Percentiles rank a stretch among this genome's conserved stretches.
Conservation (phyloP, 2,113 vertebrate genomes). For the Hippotragus niger region DNA sequence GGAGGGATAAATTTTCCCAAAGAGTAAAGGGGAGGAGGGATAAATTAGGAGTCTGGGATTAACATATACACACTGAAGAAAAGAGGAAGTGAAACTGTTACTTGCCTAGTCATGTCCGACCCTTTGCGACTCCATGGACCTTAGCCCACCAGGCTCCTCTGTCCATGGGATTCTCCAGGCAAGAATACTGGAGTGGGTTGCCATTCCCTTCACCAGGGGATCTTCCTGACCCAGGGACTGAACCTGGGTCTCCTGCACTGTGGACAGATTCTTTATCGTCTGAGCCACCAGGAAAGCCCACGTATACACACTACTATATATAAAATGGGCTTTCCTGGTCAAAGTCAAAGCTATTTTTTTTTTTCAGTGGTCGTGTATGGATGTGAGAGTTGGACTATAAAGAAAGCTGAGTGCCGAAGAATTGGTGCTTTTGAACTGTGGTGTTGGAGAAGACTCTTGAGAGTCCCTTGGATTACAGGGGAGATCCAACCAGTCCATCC, state of each 20-base stretch:
- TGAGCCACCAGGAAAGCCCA: not conserved
- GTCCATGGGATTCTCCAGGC: not conserved
- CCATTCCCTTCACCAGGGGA: not conserved
- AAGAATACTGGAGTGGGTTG: not conserved
- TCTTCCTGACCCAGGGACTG: not conserved
- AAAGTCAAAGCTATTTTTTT: not conserved
- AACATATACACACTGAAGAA: not conserved
- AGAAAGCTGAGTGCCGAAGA: fast-evolving
- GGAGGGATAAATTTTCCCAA: not conserved
- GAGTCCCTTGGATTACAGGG: not conserved
- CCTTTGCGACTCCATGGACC: not conserved
- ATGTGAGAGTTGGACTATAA: not conserved
- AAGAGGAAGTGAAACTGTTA: not conserved
- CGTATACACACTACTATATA: not conserved
- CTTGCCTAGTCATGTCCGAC: not conserved
- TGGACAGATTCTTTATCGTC: not conserved
- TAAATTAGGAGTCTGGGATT: not conserved
- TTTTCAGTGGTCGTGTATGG: not conserved
- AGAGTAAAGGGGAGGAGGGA: not conserved
- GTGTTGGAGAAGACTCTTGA: not conserved
- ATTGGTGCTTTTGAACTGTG: not conserved
- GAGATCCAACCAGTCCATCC: not conserved
- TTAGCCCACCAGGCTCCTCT: not conserved
- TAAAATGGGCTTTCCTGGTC: not conserved
- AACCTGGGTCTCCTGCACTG: not conserved